Conservation (phyloP, 2,888 invertebrate genomes). For the Aphidius colemani region DNA sequence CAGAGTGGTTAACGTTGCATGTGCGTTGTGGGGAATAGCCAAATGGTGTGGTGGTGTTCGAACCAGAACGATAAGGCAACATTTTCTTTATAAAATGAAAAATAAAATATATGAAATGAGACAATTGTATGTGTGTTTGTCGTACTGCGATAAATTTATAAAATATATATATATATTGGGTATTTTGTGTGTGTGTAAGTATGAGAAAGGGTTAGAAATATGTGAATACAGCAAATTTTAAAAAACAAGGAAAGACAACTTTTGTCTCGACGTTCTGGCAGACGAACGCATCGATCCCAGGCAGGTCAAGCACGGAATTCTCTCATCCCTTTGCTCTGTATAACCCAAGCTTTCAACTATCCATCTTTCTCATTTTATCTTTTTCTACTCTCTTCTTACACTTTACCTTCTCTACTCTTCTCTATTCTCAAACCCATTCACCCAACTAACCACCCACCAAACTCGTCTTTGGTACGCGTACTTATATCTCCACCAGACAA, state of each 20-base stretch:
- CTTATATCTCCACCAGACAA: conserved; percentile 51
- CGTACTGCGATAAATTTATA: conserved; percentile 27
- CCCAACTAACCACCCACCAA: conserved; percentile 29
- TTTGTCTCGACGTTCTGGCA: conserved; percentile 60
- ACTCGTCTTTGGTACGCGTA: conserved; percentile 27
- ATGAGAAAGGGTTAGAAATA: conserved; percentile 18
- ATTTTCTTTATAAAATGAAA: conserved; percentile 15
- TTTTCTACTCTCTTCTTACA: too few relatives aligned
- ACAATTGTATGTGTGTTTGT: conserved; percentile 37
- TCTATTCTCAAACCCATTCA: conserved; percentile 11
- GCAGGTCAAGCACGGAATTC: conserved; percentile 60
- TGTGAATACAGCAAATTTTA: conserved; percentile 18
- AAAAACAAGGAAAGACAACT: conserved; percentile 52
- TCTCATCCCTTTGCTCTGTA: conserved; percentile 42
- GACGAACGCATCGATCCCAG: conserved; percentile 62
- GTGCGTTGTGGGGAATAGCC: conserved; percentile 55
- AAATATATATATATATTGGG: conserved; percentile 24
- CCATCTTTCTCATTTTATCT: neutral
- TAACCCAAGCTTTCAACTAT: conserved; percentile 31
- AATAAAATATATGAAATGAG: conserved; percentile 29
- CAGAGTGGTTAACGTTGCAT: conserved; percentile 55
- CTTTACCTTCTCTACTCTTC: too few relatives aligned
- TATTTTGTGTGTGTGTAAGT: conserved; percentile 12
- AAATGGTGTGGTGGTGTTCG: conserved; percentile 41
- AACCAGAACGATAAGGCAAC: conserved; percentile 47